phyloP scores from a whole-genome alignment of 2,888 invertebrate species.

The Acleris cristana region DNA sequence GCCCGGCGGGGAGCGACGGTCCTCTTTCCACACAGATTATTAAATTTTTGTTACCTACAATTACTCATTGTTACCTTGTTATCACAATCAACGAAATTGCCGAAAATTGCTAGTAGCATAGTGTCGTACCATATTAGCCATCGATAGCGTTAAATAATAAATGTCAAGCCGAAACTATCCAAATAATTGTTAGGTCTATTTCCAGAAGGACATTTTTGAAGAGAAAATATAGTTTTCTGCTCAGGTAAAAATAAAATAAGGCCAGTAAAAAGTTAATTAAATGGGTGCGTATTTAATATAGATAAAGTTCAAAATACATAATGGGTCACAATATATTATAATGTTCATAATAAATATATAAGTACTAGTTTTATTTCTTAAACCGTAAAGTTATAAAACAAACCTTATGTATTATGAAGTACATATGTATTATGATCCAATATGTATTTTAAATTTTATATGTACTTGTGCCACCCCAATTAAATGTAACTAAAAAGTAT shows the following conservation, averaged over 20 bases:
- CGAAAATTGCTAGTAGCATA: constrained; percentile 1
- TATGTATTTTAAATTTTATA: too few species aligned
- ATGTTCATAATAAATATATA: too few species aligned
- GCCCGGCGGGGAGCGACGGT: constrained; percentile 24
- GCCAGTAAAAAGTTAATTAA: too few species aligned
- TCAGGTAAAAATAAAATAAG: too few species aligned
- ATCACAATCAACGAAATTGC: constrained; percentile 17
- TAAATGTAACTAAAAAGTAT: neutral
- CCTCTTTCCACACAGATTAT: constrained; percentile 18
- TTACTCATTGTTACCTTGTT: constrained; percentile 13
- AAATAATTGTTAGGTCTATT: neutral
- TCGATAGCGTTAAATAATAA: neutral
- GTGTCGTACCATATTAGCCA: neutral
- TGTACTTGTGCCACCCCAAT: too few species aligned
- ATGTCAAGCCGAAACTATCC: neutral
- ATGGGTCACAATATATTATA: too few species aligned
- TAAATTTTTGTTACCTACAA: constrained; percentile 29
- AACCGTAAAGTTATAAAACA: too few species aligned
- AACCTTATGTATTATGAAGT: too few species aligned
- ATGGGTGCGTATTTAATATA: too few species aligned
- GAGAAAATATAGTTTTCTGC: neutral
- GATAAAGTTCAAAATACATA: too few species aligned
- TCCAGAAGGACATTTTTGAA: neutral
- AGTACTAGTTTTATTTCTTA: too few species aligned
- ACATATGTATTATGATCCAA: too few species aligned